These are phyloP conservation scores for Hypotaenidia philippensis DNA, from an alignment of 2,797 vertebrate genomes.

Conservation along the genomic window DNA sequence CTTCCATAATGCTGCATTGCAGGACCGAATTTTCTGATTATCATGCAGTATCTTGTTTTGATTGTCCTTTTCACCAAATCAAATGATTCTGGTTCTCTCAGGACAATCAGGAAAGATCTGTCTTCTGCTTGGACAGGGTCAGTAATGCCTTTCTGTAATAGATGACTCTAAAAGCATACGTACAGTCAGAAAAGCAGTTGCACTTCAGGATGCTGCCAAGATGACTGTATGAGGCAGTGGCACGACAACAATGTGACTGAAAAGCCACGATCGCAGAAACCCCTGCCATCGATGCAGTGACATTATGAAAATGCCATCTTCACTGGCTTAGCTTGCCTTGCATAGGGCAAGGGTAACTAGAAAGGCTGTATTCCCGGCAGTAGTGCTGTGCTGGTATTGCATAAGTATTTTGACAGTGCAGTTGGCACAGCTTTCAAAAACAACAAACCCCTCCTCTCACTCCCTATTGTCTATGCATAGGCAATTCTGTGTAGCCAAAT, in stretches of 20 bases:
- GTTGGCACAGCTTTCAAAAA: slow-evolving; percentile 15
- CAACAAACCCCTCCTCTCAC: not conserved
- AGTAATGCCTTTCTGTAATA: not conserved
- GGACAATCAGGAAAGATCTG: not conserved
- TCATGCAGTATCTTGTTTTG: slow-evolving; percentile 38
- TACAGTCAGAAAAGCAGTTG: not conserved
- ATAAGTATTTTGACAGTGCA: not conserved
- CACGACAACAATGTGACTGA: not conserved
- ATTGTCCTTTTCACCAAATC: not conserved
- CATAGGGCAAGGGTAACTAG: not conserved
- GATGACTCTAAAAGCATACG: not conserved
- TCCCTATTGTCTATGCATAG: not conserved
- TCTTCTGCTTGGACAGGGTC: not conserved
- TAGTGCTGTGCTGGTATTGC: slow-evolving; percentile 35
- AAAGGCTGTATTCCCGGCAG: slow-evolving; percentile 4
- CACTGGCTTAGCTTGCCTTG: not conserved
- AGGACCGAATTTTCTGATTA: slow-evolving; percentile 64
- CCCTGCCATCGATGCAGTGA: not conserved
- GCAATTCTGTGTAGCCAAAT: not conserved
- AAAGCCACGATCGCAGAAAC: not conserved
- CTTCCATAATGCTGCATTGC: slow-evolving; percentile 66
- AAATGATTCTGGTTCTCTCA: not conserved
- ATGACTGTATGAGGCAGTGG: not conserved
- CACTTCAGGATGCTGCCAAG: slow-evolving; percentile 33
- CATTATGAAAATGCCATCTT: slow-evolving; percentile 9